Evolutionary conservation across 2,113 vertebrate species (phyloP), one percentile per base, ranked within the genome.

Genomic region (Phaethornis superciliosus): DNA sequence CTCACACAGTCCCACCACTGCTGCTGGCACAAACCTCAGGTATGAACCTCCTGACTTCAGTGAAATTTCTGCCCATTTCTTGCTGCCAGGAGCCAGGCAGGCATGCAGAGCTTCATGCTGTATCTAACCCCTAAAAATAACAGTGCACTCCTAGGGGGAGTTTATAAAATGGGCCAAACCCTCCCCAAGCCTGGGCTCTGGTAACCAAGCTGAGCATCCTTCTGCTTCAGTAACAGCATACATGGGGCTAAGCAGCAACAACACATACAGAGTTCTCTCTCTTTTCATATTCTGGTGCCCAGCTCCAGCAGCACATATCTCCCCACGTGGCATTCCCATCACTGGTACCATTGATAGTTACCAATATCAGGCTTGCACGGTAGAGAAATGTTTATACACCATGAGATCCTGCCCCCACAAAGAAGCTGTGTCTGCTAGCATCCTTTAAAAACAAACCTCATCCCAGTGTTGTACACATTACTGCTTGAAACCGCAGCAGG

Each of bases 241-340:
- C 0, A 4, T 6, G 35, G 44, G 32, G 28, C 54, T 68, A 37
- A 20, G 20, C 6, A 47, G 32, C 20, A 18, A n/a, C 20, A 30
- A 14, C 21, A 11, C 2, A 10, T 1, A 37, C 16, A 17, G 18
- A 15, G 20, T 5, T 18, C 35, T 30, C 21, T 35, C 55, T 60
- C 40, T 30, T 15, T 10, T 6, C 5, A 2, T 9, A 3, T 3
- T 24, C 14, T 13, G 12, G 30, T 3, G 3, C 2, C 3, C 40
- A 47, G 47, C 40, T 30, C 47, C 47, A 24, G 19, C 27, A 23
- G 60, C 69, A 10, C 4, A 20, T 54, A 4, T 2, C 47, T 21
- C 21, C 8, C 23, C 78, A 14, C 11, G 33, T 2, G 4, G 21
- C 16, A 6, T 22, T 24, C 16, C 47, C 47, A 33, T 6, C 47